These are phyloP conservation scores for Leguminivora glycinivorella DNA, from an alignment of 1,140 invertebrate genomes.

Conservation along the genomic window DNA sequence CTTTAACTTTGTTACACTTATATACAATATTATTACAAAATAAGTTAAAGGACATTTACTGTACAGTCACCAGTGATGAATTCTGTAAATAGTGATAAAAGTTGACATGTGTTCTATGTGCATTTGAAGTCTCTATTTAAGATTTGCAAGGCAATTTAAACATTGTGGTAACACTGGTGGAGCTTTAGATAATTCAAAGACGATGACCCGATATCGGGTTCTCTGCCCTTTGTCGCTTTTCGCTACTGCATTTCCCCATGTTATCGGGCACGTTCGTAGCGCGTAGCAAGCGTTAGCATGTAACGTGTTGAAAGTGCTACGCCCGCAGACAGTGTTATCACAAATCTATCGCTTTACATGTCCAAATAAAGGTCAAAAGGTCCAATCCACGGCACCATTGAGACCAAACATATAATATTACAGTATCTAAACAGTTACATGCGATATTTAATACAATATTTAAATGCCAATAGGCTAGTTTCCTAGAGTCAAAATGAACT, in stretches of 20 bases:
- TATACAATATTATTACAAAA: too few species aligned
- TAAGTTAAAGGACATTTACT: not conserved
- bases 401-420: not conserved
- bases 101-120: not conserved
- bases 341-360: not conserved
- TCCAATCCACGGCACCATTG: not conserved
- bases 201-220: too few species aligned
- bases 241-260: too few species aligned
- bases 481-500: not conserved
- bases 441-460: slow-evolving; percentile 2
- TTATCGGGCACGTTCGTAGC: too few species aligned
- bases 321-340: not conserved
- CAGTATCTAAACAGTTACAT: slow-evolving; percentile 8
- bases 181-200: too few species aligned
- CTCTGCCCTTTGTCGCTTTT: too few species aligned
- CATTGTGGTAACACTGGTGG: not conserved
- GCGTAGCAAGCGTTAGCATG: too few species aligned
- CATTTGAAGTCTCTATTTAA: not conserved
- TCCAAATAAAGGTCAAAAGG: not conserved
- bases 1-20: not conserved
- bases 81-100: not conserved
- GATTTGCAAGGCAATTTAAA: not conserved
- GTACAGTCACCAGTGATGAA: not conserved
- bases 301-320: not conserved
- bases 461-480: not conserved